These are phyloP conservation scores for Lethenteron camtschaticum DNA, from an alignment of 2,113 vertebrate genomes.

Conservation along the genomic window DNA sequence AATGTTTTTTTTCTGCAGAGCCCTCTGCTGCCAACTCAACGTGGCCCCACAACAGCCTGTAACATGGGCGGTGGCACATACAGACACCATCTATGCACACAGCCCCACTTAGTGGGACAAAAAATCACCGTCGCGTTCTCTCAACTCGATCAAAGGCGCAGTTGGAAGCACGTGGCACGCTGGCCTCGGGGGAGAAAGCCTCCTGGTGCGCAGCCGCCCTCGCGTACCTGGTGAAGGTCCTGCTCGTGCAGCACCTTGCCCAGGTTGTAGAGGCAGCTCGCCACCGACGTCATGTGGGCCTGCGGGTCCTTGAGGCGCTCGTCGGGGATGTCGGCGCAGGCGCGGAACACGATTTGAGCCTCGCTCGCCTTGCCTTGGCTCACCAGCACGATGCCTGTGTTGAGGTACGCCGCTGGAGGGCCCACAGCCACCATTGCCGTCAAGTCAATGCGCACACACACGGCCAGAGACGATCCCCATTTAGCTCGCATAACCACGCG, in stretches of 20 bases:
- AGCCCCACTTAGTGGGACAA: background rate
- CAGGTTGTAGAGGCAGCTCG: slow-evolving; percentile 92
- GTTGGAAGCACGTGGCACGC: background rate
- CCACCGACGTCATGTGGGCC: slow-evolving; percentile 88
- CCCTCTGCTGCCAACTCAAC: no score
- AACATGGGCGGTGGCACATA: no score
- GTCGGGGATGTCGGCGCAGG: slow-evolving; percentile 87
- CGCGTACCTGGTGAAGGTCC: slow-evolving; percentile 62
- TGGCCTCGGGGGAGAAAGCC: background rate
- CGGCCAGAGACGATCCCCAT: no score
- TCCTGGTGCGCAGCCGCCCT: background rate
- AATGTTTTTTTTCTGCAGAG: no score
- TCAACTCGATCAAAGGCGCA: background rate
- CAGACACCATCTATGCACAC: no score
- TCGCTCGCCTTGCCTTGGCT: slow-evolving; percentile 77
- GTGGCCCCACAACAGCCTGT: no score
- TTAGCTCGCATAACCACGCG: no score
- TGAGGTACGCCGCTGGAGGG: slow-evolving; percentile 75
- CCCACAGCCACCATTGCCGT: no score
- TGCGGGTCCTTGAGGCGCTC: slow-evolving; percentile 97
- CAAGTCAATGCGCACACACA: no score
- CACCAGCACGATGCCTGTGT: slow-evolving; percentile 94
- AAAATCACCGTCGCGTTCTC: background rate
- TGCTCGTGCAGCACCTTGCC: slow-evolving; percentile 93
- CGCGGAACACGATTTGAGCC: slow-evolving; percentile 65